Conservation (phyloP, 2,888 invertebrate genomes). For the Rhaphigaster nebulosa region DNA sequence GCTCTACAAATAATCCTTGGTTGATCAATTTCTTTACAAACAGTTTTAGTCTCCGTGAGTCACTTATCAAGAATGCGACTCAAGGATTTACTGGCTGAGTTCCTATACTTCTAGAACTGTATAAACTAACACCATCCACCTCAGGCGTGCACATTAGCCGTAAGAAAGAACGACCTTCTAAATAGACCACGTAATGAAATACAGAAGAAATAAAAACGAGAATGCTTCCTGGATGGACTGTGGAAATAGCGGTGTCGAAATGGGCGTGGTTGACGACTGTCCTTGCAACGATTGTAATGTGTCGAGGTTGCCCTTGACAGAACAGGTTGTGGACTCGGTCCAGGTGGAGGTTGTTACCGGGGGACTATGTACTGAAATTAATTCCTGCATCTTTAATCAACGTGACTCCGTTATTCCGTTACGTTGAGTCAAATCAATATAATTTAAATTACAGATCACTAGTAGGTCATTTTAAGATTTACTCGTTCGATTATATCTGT, state of each 20-base stretch:
- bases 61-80: not conserved
- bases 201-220: not conserved
- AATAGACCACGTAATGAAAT: not conserved
- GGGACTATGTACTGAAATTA: not conserved
- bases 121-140: not conserved
- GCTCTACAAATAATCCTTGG: too few species aligned
- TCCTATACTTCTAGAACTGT: not conserved
- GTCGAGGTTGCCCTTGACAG: not conserved
- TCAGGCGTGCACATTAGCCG: not conserved
- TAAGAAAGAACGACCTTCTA: not conserved
- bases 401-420: not conserved
- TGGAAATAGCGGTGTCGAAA: slow-evolving; percentile 14
- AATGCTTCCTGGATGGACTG: not conserved
- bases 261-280: not conserved
- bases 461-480: not conserved
- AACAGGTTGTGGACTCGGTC: slow-evolving; percentile 5
- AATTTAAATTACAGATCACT: not conserved
- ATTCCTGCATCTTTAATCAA: not conserved
- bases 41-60: too few species aligned
- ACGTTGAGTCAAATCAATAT: not conserved
- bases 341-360: not conserved
- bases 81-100: not conserved
- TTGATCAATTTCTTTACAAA: too few species aligned
- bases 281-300: slow-evolving; percentile 25
- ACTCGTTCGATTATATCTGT: too few species aligned